These are phyloP conservation scores for Limnephilus auricula DNA, from an alignment of 2,888 invertebrate species.

Conservation along the genomic window DNA sequence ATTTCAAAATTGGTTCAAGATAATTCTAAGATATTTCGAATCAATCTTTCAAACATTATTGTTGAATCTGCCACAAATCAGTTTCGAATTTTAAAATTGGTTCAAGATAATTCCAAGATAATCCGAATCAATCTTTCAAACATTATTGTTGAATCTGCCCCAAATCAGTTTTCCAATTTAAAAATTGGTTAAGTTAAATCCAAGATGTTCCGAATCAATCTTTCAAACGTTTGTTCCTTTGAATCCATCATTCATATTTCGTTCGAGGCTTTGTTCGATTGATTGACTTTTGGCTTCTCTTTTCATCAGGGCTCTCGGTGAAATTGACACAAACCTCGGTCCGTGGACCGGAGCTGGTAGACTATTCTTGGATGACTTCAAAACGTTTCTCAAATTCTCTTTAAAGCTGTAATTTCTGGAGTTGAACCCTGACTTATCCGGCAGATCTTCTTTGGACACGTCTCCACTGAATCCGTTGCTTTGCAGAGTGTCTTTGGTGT, in stretches of 20 bases:
- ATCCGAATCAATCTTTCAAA: background rate
- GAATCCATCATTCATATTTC: slow-evolving; percentile 42
- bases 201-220: background rate
- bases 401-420: slow-evolving; percentile 65
- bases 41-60: no score
- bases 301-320: slow-evolving; percentile 53
- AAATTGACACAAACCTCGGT: slow-evolving; percentile 58
- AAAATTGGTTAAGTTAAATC: background rate
- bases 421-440: slow-evolving; percentile 40
- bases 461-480: slow-evolving; percentile 47
- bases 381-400: slow-evolving; percentile 63
- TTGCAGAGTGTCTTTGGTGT: slow-evolving; percentile 40
- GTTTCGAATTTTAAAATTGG: no score
- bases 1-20: no score
- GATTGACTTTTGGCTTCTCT: slow-evolving; percentile 50
- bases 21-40: no score
- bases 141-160: background rate
- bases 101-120: background rate
- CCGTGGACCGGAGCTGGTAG: slow-evolving; percentile 62
- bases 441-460: background rate
- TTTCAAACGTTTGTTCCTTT: slow-evolving; percentile 59
- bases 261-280: slow-evolving; percentile 55
- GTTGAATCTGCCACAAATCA: no score
- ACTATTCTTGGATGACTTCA: slow-evolving; percentile 61
- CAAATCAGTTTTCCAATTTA: background rate